Conservation (phyloP, 2,797 vertebrate genomes). For the Fringilla coelebs region DNA sequence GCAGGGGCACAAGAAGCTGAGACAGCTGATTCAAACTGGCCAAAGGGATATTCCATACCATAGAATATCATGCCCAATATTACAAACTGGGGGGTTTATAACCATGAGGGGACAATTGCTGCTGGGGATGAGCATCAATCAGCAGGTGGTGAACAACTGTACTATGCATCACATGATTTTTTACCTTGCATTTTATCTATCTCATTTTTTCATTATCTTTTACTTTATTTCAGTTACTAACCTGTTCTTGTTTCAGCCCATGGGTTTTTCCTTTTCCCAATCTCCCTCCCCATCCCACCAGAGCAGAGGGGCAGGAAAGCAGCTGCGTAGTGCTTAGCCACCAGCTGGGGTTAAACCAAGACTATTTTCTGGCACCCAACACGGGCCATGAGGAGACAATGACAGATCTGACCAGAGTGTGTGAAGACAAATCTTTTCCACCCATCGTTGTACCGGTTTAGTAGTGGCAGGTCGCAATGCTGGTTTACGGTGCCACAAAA, state of each 20-base stretch:
- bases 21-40: background rate
- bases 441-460: background rate
- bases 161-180: background rate
- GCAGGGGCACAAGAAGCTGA: background rate
- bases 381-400: background rate
- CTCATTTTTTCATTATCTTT: background rate
- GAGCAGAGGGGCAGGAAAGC: background rate
- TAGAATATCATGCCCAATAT: background rate
- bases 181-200: background rate
- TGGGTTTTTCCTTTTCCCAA: accelerated
- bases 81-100: background rate
- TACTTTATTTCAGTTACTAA: background rate
- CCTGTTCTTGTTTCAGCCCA: background rate
- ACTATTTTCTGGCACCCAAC: background rate
- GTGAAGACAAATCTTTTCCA: background rate
- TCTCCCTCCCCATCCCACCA: background rate
- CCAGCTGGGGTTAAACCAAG: background rate
- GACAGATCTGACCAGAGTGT: background rate
- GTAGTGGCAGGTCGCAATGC: accelerated
- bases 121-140: accelerated
- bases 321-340: background rate
- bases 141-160: background rate
- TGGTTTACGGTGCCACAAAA: background rate
- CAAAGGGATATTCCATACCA: background rate
- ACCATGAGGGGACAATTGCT: background rate